Evolutionary conservation across 2,797 vertebrate species (phyloP).

Genomic region (Tangara arthus): DNA sequence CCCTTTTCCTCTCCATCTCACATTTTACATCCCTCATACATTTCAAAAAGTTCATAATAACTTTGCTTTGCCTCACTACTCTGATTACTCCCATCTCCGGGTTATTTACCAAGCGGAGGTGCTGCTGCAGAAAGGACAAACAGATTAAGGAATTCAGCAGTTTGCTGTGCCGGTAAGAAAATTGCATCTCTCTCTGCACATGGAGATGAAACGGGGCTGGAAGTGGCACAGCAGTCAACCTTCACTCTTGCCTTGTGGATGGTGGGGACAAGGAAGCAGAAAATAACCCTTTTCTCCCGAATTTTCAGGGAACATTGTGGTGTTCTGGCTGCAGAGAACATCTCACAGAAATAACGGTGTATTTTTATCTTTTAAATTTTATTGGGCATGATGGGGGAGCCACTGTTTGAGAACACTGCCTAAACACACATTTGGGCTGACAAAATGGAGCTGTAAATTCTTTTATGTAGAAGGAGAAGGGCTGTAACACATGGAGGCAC

Average conservation of each 20-base stretch:
- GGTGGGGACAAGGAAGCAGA: background rate
- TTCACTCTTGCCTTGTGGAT: background rate
- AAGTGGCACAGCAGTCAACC: background rate
- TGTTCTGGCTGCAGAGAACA: background rate
- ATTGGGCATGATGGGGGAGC: background rate
- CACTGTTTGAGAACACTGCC: background rate
- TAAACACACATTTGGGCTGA: background rate
- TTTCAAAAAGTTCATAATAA: background rate
- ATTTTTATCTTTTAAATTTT: background rate
- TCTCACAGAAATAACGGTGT: background rate
- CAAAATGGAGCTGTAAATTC: background rate
- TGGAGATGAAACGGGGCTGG: background rate
- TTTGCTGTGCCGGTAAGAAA: background rate
- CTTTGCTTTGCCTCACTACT: background rate
- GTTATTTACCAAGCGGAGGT: background rate
- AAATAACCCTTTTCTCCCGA: background rate
- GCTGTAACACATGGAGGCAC: background rate
- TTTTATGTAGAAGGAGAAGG: background rate
- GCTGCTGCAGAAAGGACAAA: conserved; percentile 1
- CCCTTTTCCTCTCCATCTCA: background rate
- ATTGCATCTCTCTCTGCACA: background rate
- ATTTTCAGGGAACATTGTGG: background rate
- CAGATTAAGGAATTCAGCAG: background rate
- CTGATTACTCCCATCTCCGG: background rate
- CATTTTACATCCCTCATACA: background rate